Base-by-base conservation (phyloP, 1,140 invertebrate genomes). In the Drosophila burlai region DNA sequence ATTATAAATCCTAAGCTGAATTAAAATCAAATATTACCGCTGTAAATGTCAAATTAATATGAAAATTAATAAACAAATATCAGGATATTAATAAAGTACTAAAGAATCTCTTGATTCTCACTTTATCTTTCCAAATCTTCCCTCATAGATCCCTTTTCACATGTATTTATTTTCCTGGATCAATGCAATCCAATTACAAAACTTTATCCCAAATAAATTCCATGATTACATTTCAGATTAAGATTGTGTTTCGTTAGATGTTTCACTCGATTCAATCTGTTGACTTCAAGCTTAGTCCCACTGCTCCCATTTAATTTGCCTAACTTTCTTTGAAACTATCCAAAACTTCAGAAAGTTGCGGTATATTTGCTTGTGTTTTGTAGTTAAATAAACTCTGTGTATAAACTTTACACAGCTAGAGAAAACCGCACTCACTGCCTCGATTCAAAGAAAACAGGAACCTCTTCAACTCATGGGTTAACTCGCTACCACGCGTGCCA, bases 261-360 rank as follows among this genome's bases (percentile, higher is more conserved):
- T n/a, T n/a, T n/a, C 13, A 24, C 18, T 10, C 31, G 31, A 24
- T 38, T 57, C 31, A 45, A 38, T 26, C 16, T 2, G 18, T 50
- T 40, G 36, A 49, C 18, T 31, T 45, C 8, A 46, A 55, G 34
- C 65, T 16, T 43, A 31, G 8, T n/a, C 26, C 34, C 29, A 64
- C n/a, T 38, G 13, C 24, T 34, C 15, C 11, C 18, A 67, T 64
- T 61, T 49, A 64, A 73, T 42, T 60, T 36, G 29, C 43, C 34
- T 34, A 72, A 78, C 47, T 79, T 78, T 78, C 50, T 49, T n/a
- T 45, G 31, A 21, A 73, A 50, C 46, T 36, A 61, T 45, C 15
- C 9, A 1, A 61, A 45, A 73, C 36, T 57, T 76, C 11, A 16
- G 34, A 38, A 59, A 63, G 24, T 62, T 76, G 29, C 4, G 71